Evolutionary conservation across 2,113 vertebrate species (phyloP), one percentile per base, ranked within the genome.

Genomic region (Sciurus niger): DNA sequence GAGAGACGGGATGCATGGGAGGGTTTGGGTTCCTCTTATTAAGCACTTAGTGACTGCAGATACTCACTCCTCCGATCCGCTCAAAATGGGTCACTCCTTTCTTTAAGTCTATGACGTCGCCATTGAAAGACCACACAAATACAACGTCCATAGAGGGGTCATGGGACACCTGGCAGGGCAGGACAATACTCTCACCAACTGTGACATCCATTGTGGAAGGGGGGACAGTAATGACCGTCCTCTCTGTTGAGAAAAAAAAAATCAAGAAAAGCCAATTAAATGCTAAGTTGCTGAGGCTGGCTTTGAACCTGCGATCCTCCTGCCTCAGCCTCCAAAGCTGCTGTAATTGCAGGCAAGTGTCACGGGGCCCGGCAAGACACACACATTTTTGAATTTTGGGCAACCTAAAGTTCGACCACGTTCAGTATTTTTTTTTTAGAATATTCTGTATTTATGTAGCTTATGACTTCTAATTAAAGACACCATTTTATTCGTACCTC

Each of bases 121-220:
- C 99, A 2, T 99, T 99, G 98, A 99, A 99, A 20, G 99, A 99
- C 99, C 99, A 99, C 0, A 98, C 98, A 97, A 99, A 99, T 0
- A 40, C 4, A 58, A 99, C 98, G 6, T 97, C 98, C 82, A 99
- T 32, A 0, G 99, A 99, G 4, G 99, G 98, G 96, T 99, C 99
- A 0, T 98, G 99, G 87, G 99, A 99, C 76, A 99, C 99, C 96
- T 99, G 99, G 85, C 99, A 99, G 0, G 99, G 99, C 53, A 99
- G 94, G 80, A 99, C 99, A 0, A 99, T 98, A 93, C 99, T 99
- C 98, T 99, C 99, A 1, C 99, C 99, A 78, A 99, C 99, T 0
- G 98, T 99, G 48, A 98, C 99, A n/a, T 99, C 99, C 97, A 99
- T 98, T 96, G 98, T 99, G 80, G 98, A 96, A 25, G 99, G 99